Conservation (phyloP, 2,888 invertebrate species). For the Plemyria rubiginata region DNA sequence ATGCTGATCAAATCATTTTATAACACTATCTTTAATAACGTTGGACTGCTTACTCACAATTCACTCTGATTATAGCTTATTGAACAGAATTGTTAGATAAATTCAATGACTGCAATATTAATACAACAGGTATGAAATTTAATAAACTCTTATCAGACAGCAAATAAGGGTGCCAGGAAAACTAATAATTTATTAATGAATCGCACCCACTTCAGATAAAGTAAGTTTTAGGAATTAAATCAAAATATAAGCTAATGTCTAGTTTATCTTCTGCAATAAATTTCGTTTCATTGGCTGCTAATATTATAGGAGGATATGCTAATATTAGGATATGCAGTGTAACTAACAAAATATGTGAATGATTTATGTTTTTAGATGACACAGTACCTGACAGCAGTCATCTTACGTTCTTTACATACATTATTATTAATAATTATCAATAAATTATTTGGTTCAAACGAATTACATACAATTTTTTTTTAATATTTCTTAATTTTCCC, state of each 20-base stretch:
- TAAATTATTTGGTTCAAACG: too few species aligned
- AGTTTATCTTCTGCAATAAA: background rate
- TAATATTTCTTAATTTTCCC: too few species aligned
- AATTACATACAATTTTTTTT: too few species aligned
- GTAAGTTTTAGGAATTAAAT: slow-evolving; percentile 23
- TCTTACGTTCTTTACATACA: too few species aligned
- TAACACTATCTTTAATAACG: slow-evolving; percentile 74
- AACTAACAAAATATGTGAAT: too few species aligned
- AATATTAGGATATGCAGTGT: too few species aligned
- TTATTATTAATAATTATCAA: too few species aligned
- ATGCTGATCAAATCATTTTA: slow-evolving; percentile 62
- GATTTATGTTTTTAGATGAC: too few species aligned
- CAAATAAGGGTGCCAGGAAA: slow-evolving; percentile 64
- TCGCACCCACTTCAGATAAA: slow-evolving; percentile 60
- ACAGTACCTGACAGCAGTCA: too few species aligned
- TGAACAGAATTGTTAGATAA: slow-evolving; percentile 68
- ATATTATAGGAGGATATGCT: too few species aligned
- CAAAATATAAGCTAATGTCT: background rate
- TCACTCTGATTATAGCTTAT: slow-evolving; percentile 71
- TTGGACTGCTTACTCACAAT: slow-evolving; percentile 58
- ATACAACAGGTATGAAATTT: slow-evolving; percentile 69
- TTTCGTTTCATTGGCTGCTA: background rate
- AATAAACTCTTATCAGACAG: slow-evolving; percentile 75
- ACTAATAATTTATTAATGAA: slow-evolving; percentile 70
- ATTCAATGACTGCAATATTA: slow-evolving; percentile 61